Evolutionary conservation across 2,888 invertebrate genomes (phyloP), one percentile per base, ranked within the genome.

Genomic region (Crematogaster levior): DNA sequence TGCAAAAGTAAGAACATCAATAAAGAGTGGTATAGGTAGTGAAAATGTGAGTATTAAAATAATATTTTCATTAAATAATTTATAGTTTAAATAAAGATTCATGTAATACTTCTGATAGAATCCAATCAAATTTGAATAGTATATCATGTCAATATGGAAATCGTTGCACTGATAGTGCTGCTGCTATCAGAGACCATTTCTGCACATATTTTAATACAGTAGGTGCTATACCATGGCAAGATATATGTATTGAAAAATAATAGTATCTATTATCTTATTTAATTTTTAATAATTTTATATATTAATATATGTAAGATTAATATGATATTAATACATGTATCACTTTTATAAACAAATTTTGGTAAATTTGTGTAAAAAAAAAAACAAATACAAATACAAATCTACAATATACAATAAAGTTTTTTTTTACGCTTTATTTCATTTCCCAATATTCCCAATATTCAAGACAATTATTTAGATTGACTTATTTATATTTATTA

Each of bases 401-500:
- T n/a, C n/a, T n/a, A n/a, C n/a, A n/a, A n/a, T n/a, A n/a, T n/a
- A n/a, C n/a, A n/a, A n/a, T n/a, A n/a, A n/a, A n/a, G n/a, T n/a
- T n/a, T n/a, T n/a, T n/a, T n/a, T n/a, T n/a, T n/a, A n/a, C n/a
- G n/a, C n/a, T n/a, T n/a, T n/a, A n/a, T n/a, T n/a, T n/a, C n/a
- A n/a, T n/a, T n/a, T n/a, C n/a, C n/a, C n/a, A n/a, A n/a, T n/a
- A n/a, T n/a, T n/a, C n/a, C n/a, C n/a, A n/a, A n/a, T n/a, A n/a
- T n/a, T n/a, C n/a, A 48, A 48, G n/a, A 48, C n/a, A 48, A 48
- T 48, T 48, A 48, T 48, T 48, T 48, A 48, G 48, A 48, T n/a
- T 48, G n/a, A 48, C 7, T 48, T 48, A 48, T 48, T 48, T 48
- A 48, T 48, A n/a, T n/a, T n/a, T n/a, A n/a, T n/a, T n/a, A n/a